phyloP scores from a whole-genome alignment of 2,797 vertebrate genomes.

The Coracias cyanogaster region DNA sequence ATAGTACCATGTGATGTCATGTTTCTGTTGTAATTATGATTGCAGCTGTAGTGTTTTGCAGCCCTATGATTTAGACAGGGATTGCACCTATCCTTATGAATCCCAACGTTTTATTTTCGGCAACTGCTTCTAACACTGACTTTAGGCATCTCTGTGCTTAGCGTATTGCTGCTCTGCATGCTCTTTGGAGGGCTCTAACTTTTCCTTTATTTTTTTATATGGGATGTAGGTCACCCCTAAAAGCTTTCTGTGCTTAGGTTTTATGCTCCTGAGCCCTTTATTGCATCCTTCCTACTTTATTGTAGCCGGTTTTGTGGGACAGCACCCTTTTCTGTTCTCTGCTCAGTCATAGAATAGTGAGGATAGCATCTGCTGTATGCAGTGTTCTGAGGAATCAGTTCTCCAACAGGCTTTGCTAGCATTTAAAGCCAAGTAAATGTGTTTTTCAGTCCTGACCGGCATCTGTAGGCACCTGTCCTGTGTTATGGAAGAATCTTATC shows the following conservation, averaged over 20 bases:
- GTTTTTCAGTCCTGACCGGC: background rate
- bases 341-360: background rate
- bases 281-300: background rate
- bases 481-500: background rate
- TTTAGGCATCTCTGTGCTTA: background rate
- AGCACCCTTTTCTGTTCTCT: background rate
- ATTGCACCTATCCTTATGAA: background rate
- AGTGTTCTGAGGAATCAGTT: background rate
- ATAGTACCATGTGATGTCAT: background rate
- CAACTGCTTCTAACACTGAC: background rate
- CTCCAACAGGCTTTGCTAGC: background rate
- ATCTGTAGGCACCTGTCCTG: background rate
- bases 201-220: background rate
- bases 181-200: background rate
- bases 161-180: background rate
- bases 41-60: background rate
- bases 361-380: background rate
- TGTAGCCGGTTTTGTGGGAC: background rate
- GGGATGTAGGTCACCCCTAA: background rate
- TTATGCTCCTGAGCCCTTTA: background rate
- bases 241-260: background rate
- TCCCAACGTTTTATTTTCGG: background rate
- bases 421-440: background rate
- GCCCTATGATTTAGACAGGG: background rate
- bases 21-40: background rate